phyloP scores from a whole-genome alignment of 2,888 invertebrate species.

The Mactromeris polynyma region DNA sequence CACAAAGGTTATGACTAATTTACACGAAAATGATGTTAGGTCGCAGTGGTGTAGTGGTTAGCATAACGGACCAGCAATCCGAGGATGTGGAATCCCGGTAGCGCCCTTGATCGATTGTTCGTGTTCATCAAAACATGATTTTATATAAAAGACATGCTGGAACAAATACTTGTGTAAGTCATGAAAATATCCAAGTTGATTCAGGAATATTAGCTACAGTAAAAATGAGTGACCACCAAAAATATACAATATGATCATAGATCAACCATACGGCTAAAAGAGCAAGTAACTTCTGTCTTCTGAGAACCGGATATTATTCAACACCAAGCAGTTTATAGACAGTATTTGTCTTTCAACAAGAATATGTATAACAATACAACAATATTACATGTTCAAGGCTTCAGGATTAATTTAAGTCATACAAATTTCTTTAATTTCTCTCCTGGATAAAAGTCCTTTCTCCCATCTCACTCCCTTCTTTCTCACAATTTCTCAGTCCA shows the following conservation, averaged over 20 bases:
- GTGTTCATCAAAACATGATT: too few species aligned
- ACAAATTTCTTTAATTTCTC: conserved; percentile 14
- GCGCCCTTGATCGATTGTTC: too few species aligned
- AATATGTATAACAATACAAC: conserved; percentile 16
- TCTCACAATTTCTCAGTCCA: conserved; percentile 31
- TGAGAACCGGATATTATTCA: neutral
- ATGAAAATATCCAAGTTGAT: neutral
- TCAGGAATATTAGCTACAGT: too few species aligned
- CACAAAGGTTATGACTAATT: too few species aligned
- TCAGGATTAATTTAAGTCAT: conserved; percentile 39
- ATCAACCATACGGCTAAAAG: neutral
- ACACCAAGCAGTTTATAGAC: conserved; percentile 41
- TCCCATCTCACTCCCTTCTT: conserved; percentile 46
- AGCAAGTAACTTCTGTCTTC: neutral
- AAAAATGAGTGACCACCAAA: neutral
- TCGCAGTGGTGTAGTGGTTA: too few species aligned
- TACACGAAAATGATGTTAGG: too few species aligned
- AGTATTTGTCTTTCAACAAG: conserved; percentile 44
- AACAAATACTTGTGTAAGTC: too few species aligned
- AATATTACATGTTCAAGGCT: conserved; percentile 45
- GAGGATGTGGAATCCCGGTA: too few species aligned
- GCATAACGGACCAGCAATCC: too few species aligned
- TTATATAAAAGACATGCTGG: too few species aligned
- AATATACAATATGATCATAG: neutral
- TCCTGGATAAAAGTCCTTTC: conserved; percentile 29